A percentile compares a stretch with the other conserved stretches of the same genome.
Conservation (phyloP, 1,140 invertebrate genomes). For the Platyscapa corneri region DNA sequence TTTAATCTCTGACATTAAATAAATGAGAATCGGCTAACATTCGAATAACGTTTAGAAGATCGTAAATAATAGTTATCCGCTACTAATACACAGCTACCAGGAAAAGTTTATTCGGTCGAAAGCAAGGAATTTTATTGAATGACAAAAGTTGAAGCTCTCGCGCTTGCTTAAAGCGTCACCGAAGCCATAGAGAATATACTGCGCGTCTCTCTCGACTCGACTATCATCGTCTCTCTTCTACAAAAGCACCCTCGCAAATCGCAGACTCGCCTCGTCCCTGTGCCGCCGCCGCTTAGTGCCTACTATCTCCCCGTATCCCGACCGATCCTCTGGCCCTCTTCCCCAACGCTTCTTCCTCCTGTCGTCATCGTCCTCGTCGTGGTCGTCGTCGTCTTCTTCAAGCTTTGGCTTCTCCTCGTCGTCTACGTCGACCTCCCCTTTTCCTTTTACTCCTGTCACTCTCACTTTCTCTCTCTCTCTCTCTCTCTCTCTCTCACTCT, state of each 20-base stretch:
- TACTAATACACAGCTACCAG: constrained; percentile 17
- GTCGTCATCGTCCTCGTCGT: constrained; percentile 31
- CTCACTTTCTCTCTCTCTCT: constrained; percentile 41
- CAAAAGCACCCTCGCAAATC: constrained; percentile 41
- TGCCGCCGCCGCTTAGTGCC: constrained; percentile 52
- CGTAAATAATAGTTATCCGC: constrained; percentile 11
- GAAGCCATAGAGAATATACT: not conserved
- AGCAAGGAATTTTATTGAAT: constrained; percentile 14
- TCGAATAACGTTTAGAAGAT: constrained; percentile 19
- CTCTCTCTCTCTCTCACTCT: constrained; percentile 49
- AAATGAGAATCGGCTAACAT: not conserved
- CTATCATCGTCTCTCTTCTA: constrained; percentile 1
- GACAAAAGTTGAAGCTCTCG: constrained; percentile 24
- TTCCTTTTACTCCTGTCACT: constrained; percentile 41
- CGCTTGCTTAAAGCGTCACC: not conserved
- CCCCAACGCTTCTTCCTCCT: constrained; percentile 15
- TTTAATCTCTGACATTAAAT: not conserved
- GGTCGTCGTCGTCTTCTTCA: constrained; percentile 25
- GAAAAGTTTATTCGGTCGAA: constrained; percentile 23
- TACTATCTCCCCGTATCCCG: constrained; percentile 68
- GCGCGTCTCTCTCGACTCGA: constrained; percentile 2
- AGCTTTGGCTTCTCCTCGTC: constrained; percentile 8
- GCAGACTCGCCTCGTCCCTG: constrained; percentile 47
- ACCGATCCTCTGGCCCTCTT: constrained; percentile 61
- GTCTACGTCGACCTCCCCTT: constrained; percentile 48